Evolutionary conservation across 2,888 invertebrate species (phyloP), one percentile per base, ranked within the genome.

Genomic region (Leptogaster cylindrica): DNA sequence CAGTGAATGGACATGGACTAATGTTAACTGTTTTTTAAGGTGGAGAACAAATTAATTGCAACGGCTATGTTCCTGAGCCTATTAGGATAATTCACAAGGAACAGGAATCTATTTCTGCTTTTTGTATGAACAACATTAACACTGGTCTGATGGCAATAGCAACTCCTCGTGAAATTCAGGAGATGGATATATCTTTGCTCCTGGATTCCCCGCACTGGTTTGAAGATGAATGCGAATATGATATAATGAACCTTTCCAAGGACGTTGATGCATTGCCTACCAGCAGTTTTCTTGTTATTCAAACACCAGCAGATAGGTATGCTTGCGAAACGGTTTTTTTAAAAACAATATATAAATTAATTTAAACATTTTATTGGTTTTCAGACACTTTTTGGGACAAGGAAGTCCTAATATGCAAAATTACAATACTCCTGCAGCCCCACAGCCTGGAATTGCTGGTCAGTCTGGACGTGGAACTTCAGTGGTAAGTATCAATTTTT

Each of bases 61-160:
- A 72, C 52, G 20, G 14, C 3, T 66, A 68, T 51, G 5, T 87
- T 68, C 85, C 88, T 68, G 94, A 94, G 76, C 94, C 95, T 7
- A 93, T 96, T 68, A 87, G 97, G 73, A 95, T 99, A 74, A 95
- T 99, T 73, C 98, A 99, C 81, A 97, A 98, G 82, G 99, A 99
- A 78, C 97, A 97, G 82, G 99, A 99, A 81, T 93, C 96, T 66
- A 97, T 99, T 73, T 90, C 95, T 64, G 94, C 98, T 28, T 99
- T 99, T 84, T 97, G 97, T 77, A 86, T 97, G 68, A 97, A 97
- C 81, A 91, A 93, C 86, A 95, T 91, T 14, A 90, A 89, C 73
- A 86, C 88, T 63, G 93, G 94, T 31, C 83, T 92, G 71, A 87
- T 99, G 73, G 93, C 96, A 0, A 86, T 99, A 73, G 94, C 97